Conservation (phyloP, 2,113 vertebrate species). For the Meriones unguiculatus region DNA sequence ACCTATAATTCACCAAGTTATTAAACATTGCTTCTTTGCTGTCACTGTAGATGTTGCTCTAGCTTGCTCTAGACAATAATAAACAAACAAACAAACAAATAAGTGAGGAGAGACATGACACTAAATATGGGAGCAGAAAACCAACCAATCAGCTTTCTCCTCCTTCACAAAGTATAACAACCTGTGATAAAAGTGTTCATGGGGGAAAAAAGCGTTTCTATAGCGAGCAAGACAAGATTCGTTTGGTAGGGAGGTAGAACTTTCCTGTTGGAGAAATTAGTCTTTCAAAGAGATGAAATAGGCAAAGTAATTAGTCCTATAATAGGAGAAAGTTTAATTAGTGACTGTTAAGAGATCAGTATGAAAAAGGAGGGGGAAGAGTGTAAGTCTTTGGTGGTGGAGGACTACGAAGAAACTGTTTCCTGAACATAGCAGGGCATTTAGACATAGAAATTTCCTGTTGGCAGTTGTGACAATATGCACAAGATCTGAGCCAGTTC, state of each 20-base stretch:
- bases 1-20: not conserved
- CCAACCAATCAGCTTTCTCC: not conserved
- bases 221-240: not conserved
- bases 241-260: rapidly evolving
- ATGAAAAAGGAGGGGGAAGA: no score
- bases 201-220: not conserved
- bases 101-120: not conserved
- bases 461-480: not conserved
- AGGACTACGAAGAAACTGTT: no score
- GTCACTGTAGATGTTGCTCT: not conserved
- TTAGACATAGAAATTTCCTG: not conserved
- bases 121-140: not conserved
- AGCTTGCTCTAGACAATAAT: not conserved
- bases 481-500: not conserved
- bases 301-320: not conserved
- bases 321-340: not conserved
- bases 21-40: not conserved
- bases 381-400: not conserved
- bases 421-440: not conserved
- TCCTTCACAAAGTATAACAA: not conserved
- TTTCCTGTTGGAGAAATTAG: not conserved
- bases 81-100: rapidly evolving
- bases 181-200: not conserved
- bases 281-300: not conserved
- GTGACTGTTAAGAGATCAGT: not conserved